Conservation (phyloP, 92 coral and sea anemone species). For the Galaxea fascicularis region DNA sequence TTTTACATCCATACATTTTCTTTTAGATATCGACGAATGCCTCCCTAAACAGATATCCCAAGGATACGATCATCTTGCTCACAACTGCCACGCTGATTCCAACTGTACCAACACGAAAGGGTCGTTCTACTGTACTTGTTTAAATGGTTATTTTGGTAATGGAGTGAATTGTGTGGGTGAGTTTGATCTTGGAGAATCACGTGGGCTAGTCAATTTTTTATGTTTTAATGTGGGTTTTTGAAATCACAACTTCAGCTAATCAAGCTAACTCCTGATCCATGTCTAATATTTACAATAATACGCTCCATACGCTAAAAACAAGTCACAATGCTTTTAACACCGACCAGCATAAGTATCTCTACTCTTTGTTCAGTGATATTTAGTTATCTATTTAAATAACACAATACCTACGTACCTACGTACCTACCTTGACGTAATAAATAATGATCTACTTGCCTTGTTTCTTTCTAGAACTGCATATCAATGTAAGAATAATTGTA, state of each 20-base stretch:
- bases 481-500: too few species aligned
- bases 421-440: too few species aligned
- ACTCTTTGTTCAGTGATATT: too few species aligned
- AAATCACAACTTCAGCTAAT: not conserved
- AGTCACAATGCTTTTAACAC: slow-evolving; percentile 8
- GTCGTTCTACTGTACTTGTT: slow-evolving; percentile 59
- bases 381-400: too few species aligned
- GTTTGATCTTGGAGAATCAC: not conserved
- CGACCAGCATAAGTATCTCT: too few species aligned
- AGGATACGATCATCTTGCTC: slow-evolving; percentile 23
- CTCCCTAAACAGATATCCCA: slow-evolving; percentile 28
- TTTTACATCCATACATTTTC: not conserved
- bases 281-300: too few species aligned
- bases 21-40: slow-evolving; percentile 77
- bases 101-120: slow-evolving; percentile 73
- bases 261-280: slow-evolving; percentile 20
- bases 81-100: slow-evolving; percentile 69
- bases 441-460: too few species aligned
- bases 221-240: not conserved
- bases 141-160: slow-evolving; percentile 48
- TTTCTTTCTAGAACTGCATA: too few species aligned
- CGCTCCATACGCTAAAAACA: not conserved
- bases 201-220: not conserved
- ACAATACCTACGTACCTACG: too few species aligned
- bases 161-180: slow-evolving; percentile 63